Conservation (phyloP, 2,113 vertebrate genomes). For the Apus apus region DNA sequence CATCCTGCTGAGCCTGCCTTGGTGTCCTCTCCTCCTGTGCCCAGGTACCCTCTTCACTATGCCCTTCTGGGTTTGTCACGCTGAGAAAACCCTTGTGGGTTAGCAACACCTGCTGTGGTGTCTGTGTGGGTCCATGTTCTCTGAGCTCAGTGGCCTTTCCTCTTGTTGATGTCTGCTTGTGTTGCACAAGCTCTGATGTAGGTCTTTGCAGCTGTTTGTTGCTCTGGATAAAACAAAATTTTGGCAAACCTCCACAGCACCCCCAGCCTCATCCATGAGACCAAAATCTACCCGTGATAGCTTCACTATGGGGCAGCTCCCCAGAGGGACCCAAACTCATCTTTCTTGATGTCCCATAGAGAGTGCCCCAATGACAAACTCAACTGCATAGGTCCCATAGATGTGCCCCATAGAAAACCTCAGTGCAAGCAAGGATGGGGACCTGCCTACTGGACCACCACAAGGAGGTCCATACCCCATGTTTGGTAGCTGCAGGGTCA, state of each 20-base stretch:
- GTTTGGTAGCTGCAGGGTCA: neutral
- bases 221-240: neutral
- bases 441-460: neutral
- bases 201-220: neutral
- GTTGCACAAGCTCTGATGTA: neutral
- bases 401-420: neutral
- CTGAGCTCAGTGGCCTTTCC: neutral
- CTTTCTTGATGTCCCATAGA: neutral
- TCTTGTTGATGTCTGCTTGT: neutral
- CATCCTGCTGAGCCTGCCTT: neutral
- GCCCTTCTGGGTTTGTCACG: neutral
- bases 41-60: neutral
- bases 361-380: neutral
- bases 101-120: rapidly evolving
- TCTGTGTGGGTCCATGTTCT: neutral
- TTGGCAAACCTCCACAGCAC: neutral
- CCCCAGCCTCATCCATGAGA: neutral
- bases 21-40: neutral
- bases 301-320: neutral
- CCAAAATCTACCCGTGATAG: neutral
- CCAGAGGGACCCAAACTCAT: neutral
- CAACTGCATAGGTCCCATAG: neutral
- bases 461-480: neutral
- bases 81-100: neutral
- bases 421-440: neutral